phyloP scores from a whole-genome alignment of 2,888 invertebrate species.

The Microctonus hyperodae region DNA sequence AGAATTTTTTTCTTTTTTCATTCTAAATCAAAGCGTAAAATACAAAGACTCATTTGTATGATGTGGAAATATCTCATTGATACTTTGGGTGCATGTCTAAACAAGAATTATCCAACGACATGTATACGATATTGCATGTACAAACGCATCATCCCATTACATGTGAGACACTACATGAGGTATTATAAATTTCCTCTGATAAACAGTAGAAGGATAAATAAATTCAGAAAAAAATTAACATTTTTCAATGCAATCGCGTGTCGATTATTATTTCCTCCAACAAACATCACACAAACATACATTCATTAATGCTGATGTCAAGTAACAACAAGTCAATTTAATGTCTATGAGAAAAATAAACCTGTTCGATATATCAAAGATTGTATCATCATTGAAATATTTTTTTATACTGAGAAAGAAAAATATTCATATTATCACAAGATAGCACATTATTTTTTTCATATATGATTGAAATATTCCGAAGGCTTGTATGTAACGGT shows the following conservation, averaged over 20 bases:
- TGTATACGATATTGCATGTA: constrained; percentile 6
- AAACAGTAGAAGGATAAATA: constrained; percentile 29
- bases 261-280: constrained; percentile 1
- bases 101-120: constrained; percentile 2
- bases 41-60: neutral
- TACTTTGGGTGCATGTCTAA: constrained; percentile 11
- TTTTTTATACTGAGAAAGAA: neutral
- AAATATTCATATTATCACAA: neutral
- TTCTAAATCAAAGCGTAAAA: neutral
- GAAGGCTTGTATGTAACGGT: neutral
- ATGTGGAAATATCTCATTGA: neutral
- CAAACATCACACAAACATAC: constrained; percentile 1
- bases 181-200: constrained; percentile 14
- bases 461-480: neutral
- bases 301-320: neutral
- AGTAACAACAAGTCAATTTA: constrained; percentile 12
- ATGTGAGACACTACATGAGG: neutral
- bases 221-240: constrained; percentile 8
- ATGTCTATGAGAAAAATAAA: neutral
- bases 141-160: neutral
- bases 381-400: neutral
- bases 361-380: neutral
- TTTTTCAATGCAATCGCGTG: constrained; percentile 1
- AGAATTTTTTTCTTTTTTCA: neutral
- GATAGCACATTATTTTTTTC: neutral